These are phyloP conservation scores for Ceratina japonica DNA, from an alignment of 1,140 invertebrate species.

Conservation along the genomic window DNA sequence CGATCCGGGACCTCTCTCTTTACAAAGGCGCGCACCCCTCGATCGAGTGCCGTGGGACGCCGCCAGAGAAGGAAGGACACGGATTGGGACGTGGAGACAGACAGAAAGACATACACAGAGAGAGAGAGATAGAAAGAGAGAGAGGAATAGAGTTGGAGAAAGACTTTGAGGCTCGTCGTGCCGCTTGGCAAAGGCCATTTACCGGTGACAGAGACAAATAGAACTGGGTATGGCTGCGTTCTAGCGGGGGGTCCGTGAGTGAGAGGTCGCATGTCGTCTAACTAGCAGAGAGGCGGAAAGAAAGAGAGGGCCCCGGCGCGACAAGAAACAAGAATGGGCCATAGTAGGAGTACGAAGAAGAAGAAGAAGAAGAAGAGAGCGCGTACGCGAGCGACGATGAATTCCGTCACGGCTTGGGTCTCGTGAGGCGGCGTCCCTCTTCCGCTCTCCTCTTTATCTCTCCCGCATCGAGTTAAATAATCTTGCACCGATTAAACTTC, in stretches of 20 bases:
- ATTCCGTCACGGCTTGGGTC: too few relatives aligned
- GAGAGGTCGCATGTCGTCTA: constrained; percentile 41
- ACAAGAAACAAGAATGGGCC: constrained; percentile 23
- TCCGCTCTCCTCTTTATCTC: too few relatives aligned
- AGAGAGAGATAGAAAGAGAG: too few relatives aligned
- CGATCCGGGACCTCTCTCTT: not conserved
- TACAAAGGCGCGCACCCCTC: not conserved
- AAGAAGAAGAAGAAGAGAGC: too few relatives aligned
- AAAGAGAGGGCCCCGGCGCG: constrained; percentile 16
- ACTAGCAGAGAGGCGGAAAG: constrained; percentile 31
- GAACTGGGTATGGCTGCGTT: constrained; percentile 52
- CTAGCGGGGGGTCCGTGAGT: constrained; percentile 37
- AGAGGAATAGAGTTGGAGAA: constrained; percentile 32
- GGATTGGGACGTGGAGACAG: not conserved
- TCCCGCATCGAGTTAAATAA: too few relatives aligned
- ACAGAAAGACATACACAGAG: too few relatives aligned
- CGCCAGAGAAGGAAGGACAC: too few relatives aligned
- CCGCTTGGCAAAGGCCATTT: constrained; percentile 63
- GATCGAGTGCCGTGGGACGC: too few relatives aligned
- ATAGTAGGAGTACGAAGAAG: constrained; percentile 41
- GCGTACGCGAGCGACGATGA: too few relatives aligned
- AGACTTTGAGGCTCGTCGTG: constrained; percentile 42
- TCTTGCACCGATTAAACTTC: too few relatives aligned
- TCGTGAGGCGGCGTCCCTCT: too few relatives aligned
- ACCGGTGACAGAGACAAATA: constrained; percentile 69